Percentiles rank a stretch among this genome's conserved stretches.
Evolutionary conservation across 2,113 vertebrate genomes (phyloP).

Genomic region (Candoia aspera): DNA sequence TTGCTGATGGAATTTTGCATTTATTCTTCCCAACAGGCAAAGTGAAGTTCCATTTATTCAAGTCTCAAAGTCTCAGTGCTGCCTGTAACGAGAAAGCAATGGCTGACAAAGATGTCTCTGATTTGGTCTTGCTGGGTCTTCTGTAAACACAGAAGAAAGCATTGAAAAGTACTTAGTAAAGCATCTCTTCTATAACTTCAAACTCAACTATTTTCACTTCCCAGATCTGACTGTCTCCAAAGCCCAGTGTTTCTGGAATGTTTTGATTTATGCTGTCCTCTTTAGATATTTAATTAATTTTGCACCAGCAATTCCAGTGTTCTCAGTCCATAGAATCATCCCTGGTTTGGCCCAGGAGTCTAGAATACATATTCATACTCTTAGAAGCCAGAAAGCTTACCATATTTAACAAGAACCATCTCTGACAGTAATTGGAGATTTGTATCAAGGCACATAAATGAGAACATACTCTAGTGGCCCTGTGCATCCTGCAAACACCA

Average conservation of each 20-base stretch:
- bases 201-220: conserved; percentile 32
- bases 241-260: conserved; percentile 60
- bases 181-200: conserved; percentile 3
- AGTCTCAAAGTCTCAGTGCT: neutral
- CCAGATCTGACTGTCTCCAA: conserved; percentile 57
- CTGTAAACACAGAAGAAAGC: conserved; percentile 3
- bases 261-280: conserved; percentile 61
- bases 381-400: conserved; percentile 70
- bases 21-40: neutral
- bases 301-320: conserved; percentile 66
- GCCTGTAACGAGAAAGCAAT: neutral
- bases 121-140: neutral
- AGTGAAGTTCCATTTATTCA: neutral
- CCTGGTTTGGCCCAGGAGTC: conserved; percentile 68
- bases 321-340: conserved; percentile 60
- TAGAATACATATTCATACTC: conserved; percentile 70
- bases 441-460: conserved; percentile 79
- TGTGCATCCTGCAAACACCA: conserved; percentile 72
- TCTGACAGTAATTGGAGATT: conserved; percentile 80
- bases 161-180: neutral
- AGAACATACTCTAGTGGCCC: conserved; percentile 75
- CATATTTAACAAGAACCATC: conserved; percentile 77
- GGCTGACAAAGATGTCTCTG: neutral
- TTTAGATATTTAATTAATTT: conserved; percentile 77
- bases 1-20: neutral